These are phyloP conservation scores for Meleagris gallopavo DNA, from an alignment of 2,113 vertebrate genomes.

Conservation along the genomic window DNA sequence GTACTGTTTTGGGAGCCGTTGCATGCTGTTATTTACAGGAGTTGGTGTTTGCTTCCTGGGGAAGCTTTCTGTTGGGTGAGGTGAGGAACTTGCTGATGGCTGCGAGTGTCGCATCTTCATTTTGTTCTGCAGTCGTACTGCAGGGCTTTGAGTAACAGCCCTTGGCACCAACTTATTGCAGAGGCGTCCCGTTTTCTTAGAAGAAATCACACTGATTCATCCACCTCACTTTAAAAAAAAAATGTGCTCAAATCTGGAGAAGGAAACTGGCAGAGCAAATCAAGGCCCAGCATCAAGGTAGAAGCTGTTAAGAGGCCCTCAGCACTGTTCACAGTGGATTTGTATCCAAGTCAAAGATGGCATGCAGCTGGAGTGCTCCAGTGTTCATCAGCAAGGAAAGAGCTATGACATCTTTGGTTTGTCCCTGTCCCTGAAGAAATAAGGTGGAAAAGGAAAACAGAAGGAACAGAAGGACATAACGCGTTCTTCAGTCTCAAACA, in stretches of 20 bases:
- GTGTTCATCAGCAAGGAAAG: background rate
- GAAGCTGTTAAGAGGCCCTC: background rate
- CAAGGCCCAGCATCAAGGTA: background rate
- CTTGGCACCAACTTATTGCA: accelerated
- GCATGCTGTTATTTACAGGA: background rate
- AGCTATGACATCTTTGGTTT: accelerated
- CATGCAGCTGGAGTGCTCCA: background rate
- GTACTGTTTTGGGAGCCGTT: background rate
- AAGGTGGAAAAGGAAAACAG: background rate
- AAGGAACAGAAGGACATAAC: background rate
- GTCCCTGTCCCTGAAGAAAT: background rate
- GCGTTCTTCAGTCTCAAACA: background rate
- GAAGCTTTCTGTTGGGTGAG: background rate
- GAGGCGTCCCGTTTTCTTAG: accelerated
- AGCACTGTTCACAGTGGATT: background rate
- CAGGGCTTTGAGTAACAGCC: background rate
- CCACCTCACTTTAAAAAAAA: background rate
- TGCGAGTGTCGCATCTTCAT: too few species aligned
- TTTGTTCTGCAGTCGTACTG: background rate
- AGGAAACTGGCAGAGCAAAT: background rate
- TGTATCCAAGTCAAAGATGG: background rate
- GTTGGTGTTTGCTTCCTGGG: background rate
- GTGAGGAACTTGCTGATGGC: background rate
- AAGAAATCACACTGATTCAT: background rate
- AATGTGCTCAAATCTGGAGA: background rate